Conservation (phyloP, 2,888 invertebrate species). For the Diabrotica balteata region DNA sequence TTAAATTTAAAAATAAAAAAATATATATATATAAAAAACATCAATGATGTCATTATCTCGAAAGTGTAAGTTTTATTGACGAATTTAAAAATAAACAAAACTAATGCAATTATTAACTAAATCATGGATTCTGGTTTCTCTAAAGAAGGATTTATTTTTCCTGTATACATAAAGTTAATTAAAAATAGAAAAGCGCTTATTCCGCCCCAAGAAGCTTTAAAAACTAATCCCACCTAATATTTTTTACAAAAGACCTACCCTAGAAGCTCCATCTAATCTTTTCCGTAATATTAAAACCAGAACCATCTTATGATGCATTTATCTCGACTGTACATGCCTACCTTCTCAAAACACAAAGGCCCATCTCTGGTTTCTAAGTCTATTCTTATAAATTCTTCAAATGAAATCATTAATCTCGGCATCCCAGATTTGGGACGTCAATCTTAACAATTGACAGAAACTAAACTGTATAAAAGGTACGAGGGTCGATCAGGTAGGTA, state of each 20-base stretch:
- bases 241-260: neutral
- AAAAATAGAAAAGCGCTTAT: too few species aligned
- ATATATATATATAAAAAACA: too few species aligned
- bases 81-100: too few species aligned
- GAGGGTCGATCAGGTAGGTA: slow-evolving; percentile 24
- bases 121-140: too few species aligned
- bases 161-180: too few species aligned
- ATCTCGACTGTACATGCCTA: slow-evolving; percentile 23
- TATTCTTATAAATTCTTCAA: slow-evolving; percentile 27
- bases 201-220: too few species aligned
- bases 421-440: slow-evolving; percentile 28
- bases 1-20: too few species aligned
- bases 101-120: too few species aligned
- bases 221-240: too few species aligned
- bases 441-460: slow-evolving; percentile 28
- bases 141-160: too few species aligned
- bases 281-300: slow-evolving; percentile 2
- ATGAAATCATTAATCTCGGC: slow-evolving; percentile 31
- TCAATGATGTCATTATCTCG: too few species aligned
- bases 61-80: too few species aligned
- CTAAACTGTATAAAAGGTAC: slow-evolving; percentile 23
- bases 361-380: slow-evolving; percentile 7
- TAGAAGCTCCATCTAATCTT: slow-evolving; percentile 3
- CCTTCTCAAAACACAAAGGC: slow-evolving; percentile 16
- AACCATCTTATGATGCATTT: slow-evolving; percentile 10